Conservation (phyloP, 2,888 invertebrate genomes). For the Drosophila pseudotalamancana region DNA sequence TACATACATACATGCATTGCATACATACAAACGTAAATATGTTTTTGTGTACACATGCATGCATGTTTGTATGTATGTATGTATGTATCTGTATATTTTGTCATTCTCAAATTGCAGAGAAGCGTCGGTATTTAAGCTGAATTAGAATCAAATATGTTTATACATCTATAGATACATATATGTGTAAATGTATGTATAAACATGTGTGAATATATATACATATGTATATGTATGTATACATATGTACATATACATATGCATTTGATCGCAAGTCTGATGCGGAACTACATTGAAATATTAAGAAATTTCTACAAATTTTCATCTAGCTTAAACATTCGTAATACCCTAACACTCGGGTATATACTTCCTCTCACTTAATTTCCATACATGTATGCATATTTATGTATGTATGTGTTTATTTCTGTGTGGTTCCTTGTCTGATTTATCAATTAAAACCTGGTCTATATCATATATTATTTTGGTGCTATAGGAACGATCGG, state of each 20-base stretch:
- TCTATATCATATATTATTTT: too few species aligned
- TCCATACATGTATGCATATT: not conserved
- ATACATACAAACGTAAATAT: not conserved
- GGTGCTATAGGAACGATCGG: too few species aligned
- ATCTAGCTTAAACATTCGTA: conserved; percentile 5
- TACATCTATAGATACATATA: not conserved
- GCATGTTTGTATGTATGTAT: not conserved
- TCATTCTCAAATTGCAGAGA: conserved; percentile 4
- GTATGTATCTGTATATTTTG: too few species aligned
- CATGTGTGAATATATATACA: not conserved
- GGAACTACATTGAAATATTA: conserved; percentile 16
- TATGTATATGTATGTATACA: not conserved
- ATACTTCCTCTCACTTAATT: not conserved
- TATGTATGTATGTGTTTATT: not conserved
- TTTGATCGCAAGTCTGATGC: not conserved
- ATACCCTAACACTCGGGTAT: not conserved
- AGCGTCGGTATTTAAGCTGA: conserved; percentile 2
- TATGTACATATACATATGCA: not conserved
- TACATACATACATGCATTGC: not conserved
- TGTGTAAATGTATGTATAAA: not conserved
- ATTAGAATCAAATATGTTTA: conserved; percentile 1
- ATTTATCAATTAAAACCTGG: too few species aligned
- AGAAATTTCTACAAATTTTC: conserved; percentile 24
- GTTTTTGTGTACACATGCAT: not conserved
- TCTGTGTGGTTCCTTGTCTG: too few species aligned